Conservation (phyloP, 2,113 vertebrate genomes). For the Dolichallabes microphthalmus region DNA sequence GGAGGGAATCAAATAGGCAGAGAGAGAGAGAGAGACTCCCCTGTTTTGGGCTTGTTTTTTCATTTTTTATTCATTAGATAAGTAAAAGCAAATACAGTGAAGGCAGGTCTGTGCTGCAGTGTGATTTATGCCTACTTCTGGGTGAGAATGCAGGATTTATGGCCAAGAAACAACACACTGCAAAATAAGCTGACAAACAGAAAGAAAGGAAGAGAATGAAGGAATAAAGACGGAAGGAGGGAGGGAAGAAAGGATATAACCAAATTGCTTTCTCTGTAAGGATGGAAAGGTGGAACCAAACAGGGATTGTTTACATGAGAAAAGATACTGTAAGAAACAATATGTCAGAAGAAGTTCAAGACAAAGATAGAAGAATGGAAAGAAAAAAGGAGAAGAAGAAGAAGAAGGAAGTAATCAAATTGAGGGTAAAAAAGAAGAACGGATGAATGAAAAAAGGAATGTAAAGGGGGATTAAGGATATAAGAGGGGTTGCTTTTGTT, state of each 20-base stretch:
- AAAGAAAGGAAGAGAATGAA: conserved; percentile 1
- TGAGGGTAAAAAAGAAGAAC: background rate
- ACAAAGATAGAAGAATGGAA: background rate
- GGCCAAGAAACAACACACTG: conserved; percentile 64
- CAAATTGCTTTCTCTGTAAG: background rate
- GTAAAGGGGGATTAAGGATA: background rate
- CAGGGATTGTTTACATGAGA: background rate
- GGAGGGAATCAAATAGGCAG: background rate
- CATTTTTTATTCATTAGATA: conserved; percentile 72
- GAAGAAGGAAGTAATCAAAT: background rate
- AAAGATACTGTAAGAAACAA: background rate
- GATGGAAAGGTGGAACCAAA: too few relatives aligned
- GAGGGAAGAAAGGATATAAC: background rate
- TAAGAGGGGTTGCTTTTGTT: background rate
- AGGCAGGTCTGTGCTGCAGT: conserved; percentile 57
- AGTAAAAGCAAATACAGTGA: conserved; percentile 72
- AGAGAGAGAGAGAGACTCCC: conserved; percentile 4
- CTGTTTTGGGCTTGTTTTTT: conserved; percentile 62
- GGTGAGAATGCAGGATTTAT: conserved; percentile 72
- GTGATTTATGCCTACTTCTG: conserved; percentile 74
- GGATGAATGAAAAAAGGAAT: background rate
- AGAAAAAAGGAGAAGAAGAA: background rate
- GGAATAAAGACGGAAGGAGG: background rate
- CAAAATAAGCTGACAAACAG: conserved; percentile 54
- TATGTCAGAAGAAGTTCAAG: too few relatives aligned